Percentiles rank a stretch among this genome's conserved stretches.
phyloP scores from a whole-genome alignment of 2,888 invertebrate species.

The Epinotia brunnichana region DNA sequence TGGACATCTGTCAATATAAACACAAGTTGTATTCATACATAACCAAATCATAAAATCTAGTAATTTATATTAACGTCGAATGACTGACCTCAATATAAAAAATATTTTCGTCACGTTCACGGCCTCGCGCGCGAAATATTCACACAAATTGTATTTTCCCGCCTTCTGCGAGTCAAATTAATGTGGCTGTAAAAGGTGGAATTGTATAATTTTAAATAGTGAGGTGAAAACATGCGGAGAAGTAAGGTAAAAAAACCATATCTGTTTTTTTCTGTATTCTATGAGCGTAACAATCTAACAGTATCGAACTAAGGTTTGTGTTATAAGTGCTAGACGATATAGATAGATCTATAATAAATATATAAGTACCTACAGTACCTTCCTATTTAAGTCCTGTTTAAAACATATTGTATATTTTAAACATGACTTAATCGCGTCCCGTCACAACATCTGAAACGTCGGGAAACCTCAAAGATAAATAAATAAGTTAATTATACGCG shows the following conservation, averaged over 20 bases:
- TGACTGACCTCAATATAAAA: slow-evolving; percentile 27
- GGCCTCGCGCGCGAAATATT: slow-evolving; percentile 39
- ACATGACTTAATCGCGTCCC: no score
- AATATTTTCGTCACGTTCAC: slow-evolving; percentile 38
- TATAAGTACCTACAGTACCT: no score
- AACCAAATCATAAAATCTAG: slow-evolving; percentile 9
- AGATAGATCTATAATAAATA: no score
- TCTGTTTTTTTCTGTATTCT: not conserved
- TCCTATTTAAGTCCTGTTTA: no score
- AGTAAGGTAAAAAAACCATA: not conserved
- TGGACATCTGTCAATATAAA: no score
- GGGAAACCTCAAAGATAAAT: no score
- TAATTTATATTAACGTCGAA: slow-evolving; percentile 20
- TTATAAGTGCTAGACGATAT: no score
- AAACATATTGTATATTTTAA: no score
- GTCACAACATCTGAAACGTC: no score
- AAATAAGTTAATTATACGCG: no score
- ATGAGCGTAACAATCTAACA: no score
- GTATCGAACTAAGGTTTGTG: no score
- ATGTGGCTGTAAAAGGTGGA: slow-evolving; percentile 17
- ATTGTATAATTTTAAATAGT: slow-evolving; percentile 8
- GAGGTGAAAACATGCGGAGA: not conserved
- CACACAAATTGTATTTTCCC: slow-evolving; percentile 35
- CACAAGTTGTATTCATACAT: not conserved
- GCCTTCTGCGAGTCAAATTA: slow-evolving; percentile 24